Conservation (phyloP, 2,113 vertebrate species). For the Hippocampus barbouri region DNA sequence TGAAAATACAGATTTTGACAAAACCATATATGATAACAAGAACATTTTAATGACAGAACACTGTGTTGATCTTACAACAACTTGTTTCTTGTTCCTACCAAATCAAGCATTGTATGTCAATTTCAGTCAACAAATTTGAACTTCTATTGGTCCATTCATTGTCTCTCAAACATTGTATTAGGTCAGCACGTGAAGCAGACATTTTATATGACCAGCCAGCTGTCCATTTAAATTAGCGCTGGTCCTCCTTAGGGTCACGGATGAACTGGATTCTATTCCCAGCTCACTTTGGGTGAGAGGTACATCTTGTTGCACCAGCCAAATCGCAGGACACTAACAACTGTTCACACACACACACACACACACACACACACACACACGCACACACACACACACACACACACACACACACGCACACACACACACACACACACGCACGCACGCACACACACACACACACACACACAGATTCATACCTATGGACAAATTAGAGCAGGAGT, state of each 20-base stretch:
- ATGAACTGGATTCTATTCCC: background rate
- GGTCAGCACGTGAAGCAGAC: background rate
- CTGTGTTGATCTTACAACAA: background rate
- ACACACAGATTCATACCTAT: no score
- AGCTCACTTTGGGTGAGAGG: background rate
- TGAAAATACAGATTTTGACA: background rate
- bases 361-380: no score
- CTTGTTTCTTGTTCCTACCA: background rate
- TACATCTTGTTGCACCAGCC: background rate
- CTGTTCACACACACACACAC: no score
- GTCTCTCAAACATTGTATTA: background rate
- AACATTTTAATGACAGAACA: background rate
- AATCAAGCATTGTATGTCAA: background rate
- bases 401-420: no score
- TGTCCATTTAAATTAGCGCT: background rate
- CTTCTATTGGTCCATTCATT: background rate
- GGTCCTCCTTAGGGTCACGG: background rate
- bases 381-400: no score
- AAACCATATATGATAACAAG: background rate
- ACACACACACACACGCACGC: no score
- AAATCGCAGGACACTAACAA: no score
- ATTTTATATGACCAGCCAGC: background rate
- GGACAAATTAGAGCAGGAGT: no score
- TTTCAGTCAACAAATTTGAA: background rate
- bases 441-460: no score